Base-by-base conservation (phyloP, 2,113 vertebrate species). In the Lagenorhynchus albirostris region DNA sequence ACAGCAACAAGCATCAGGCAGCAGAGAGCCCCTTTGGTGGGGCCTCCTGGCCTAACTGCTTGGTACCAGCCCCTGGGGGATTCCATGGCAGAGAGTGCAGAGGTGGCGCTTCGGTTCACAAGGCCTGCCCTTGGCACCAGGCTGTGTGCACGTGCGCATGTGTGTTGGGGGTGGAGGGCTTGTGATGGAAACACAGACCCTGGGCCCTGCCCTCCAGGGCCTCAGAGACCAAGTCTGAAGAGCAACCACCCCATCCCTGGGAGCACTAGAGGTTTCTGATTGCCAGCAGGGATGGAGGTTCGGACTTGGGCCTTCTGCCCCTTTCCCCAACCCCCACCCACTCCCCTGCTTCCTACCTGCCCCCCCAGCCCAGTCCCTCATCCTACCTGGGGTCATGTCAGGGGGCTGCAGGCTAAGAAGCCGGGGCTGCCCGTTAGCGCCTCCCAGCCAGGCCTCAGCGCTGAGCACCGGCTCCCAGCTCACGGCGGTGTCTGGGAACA, bases 361-460 rank as follows among this genome's bases (percentile, higher is more conserved):
- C 11, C 81, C 29, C 6, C 47, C 50, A 5, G 1, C 53, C 55
- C 38, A 44, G 41, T 5, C 82, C 92, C 41, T 86, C 74, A 23
- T 29, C 97, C 23, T 85, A 99, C 99, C 99, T 98, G 99, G 99
- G 0, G 79, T 98, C 99, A 99, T 99, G 98, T 99, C 98, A 0
- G 98, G 87, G 0, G 99, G 99, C 97, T 98, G 98, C 60, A 99
- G 98, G 97, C 98, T 99, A 97, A 99, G 81, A 0, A 95, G 99
- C 38, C 87, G 98, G 93, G 99, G 99, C 80, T 99, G 98, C 74
- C 98, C 97, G 0, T 99, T 98, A 38, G 98, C 95, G 20, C 99
- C 99, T 0, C 90, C 98, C 73, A 99, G 98, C 99, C 99, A 99
- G 79, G 99, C 97, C 0, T 98, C 71, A 0, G 98, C 99, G 0